Conservation (phyloP, 2,888 invertebrate genomes). For the Phlogophora meticulosa region DNA sequence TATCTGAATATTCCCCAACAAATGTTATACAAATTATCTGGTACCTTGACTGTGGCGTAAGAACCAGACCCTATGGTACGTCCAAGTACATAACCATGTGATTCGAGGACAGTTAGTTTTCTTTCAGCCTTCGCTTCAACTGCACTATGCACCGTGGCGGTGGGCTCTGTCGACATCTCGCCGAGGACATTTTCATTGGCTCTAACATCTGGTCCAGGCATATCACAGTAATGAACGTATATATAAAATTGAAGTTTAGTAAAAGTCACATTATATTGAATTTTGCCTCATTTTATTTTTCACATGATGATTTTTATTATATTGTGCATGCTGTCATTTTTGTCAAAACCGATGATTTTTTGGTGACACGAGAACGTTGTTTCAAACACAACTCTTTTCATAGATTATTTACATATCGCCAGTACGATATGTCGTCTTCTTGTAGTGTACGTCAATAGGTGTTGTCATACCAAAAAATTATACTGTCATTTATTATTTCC, state of each 20-base stretch:
- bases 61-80: constrained; percentile 95
- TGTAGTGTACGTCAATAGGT: neutral
- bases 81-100: constrained; percentile 94
- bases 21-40: constrained; percentile 6
- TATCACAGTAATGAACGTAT: constrained; percentile 85
- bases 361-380: constrained; percentile 72
- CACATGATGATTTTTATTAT: constrained; percentile 76
- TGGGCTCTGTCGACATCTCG: constrained; percentile 88
- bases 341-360: constrained; percentile 75
- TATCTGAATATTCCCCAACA: neutral
- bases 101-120: constrained; percentile 93
- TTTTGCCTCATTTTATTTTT: constrained; percentile 83
- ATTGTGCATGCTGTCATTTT: constrained; percentile 83
- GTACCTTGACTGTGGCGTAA: constrained; percentile 95
- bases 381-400: constrained; percentile 71
- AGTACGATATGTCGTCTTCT: constrained; percentile 33
- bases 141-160: constrained; percentile 85
- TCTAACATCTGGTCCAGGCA: constrained; percentile 90
- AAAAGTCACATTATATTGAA: constrained; percentile 85
- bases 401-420: constrained; percentile 63
- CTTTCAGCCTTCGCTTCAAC: constrained; percentile 85
- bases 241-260: constrained; percentile 75
- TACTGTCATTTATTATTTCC: neutral
- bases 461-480: neutral
- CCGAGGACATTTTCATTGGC: constrained; percentile 89